Evolutionary conservation across 2,888 invertebrate species (phyloP).

Genomic region (Acanthococcus lagerstroemiae): DNA sequence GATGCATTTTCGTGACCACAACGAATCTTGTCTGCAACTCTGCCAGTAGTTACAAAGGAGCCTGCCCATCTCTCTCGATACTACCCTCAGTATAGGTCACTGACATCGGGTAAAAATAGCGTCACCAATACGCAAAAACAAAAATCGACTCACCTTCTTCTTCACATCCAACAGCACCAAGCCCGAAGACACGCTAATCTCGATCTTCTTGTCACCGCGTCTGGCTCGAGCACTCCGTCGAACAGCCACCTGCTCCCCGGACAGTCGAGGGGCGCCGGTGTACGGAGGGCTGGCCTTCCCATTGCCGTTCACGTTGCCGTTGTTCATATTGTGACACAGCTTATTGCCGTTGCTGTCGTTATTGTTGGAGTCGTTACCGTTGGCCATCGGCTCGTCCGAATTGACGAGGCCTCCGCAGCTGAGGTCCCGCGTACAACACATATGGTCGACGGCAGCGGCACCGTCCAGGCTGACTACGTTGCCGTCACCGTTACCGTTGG

Average conservation of each 20-base stretch:
- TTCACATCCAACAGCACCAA: slow-evolving; percentile 44
- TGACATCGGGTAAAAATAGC: no score
- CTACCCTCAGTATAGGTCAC: no score
- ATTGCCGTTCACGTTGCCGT: neutral
- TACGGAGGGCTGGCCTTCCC: neutral
- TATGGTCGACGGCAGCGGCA: neutral
- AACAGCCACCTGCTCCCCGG: neutral
- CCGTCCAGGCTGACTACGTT: neutral
- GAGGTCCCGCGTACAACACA: no score
- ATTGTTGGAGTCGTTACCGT: neutral
- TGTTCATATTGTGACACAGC: neutral
- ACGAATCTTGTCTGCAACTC: no score
- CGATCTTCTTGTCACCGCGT: slow-evolving; percentile 43
- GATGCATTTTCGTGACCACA: no score
- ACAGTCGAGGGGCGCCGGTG: neutral
- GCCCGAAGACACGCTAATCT: slow-evolving; percentile 42
- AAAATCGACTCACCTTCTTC: slow-evolving; percentile 40
- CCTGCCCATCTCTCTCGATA: no score
- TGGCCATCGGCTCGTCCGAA: neutral
- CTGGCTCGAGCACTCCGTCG: slow-evolving; percentile 42
- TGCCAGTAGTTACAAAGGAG: no score
- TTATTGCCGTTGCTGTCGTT: neutral
- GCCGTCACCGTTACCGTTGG: neutral
- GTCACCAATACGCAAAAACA: neutral
- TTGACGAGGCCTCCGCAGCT: neutral